These are phyloP conservation scores for Ecliptopera silaceata DNA, from an alignment of 2,888 invertebrate genomes.

Conservation along the genomic window DNA sequence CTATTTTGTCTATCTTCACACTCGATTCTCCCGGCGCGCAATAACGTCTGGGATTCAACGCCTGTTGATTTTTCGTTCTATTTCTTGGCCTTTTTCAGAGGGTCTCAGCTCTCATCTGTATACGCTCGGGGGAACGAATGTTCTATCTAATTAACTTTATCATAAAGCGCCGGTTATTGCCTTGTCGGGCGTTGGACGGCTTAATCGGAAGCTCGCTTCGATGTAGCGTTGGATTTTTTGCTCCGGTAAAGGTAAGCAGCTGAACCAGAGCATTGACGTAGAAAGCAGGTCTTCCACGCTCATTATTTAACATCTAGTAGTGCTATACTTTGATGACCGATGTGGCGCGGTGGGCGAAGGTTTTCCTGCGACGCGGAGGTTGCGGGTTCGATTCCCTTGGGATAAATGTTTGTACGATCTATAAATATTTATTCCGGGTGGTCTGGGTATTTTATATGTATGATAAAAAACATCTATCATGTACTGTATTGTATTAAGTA, in stretches of 20 bases:
- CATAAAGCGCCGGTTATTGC: slow-evolving; percentile 76
- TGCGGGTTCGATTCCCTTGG: too few relatives aligned
- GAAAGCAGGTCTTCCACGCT: slow-evolving; percentile 2
- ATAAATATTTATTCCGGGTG: too few relatives aligned
- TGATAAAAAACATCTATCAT: too few relatives aligned
- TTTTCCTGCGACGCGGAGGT: too few relatives aligned
- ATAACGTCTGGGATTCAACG: slow-evolving; percentile 16
- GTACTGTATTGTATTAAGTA: too few relatives aligned
- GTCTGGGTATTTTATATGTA: too few relatives aligned
- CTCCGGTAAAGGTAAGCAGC: slow-evolving; percentile 25
- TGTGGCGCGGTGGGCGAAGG: too few relatives aligned
- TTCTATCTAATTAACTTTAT: slow-evolving; percentile 80
- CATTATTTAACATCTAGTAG: not conserved
- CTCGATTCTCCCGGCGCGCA: slow-evolving; percentile 26
- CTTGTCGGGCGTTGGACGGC: slow-evolving; percentile 61
- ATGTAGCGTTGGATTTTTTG: slow-evolving; percentile 48
- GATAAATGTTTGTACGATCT: too few relatives aligned
- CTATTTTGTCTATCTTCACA: slow-evolving; percentile 33
- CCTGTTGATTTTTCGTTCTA: slow-evolving; percentile 44
- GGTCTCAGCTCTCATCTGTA: slow-evolving; percentile 73
- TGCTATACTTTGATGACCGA: too few relatives aligned
- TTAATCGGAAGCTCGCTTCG: slow-evolving; percentile 65
- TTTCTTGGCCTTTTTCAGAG: slow-evolving; percentile 55
- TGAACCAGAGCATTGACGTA: slow-evolving; percentile 2
- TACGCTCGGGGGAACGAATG: slow-evolving; percentile 76